Base-by-base conservation (phyloP, 2,888 invertebrate species). In the Apotomis capreana region DNA sequence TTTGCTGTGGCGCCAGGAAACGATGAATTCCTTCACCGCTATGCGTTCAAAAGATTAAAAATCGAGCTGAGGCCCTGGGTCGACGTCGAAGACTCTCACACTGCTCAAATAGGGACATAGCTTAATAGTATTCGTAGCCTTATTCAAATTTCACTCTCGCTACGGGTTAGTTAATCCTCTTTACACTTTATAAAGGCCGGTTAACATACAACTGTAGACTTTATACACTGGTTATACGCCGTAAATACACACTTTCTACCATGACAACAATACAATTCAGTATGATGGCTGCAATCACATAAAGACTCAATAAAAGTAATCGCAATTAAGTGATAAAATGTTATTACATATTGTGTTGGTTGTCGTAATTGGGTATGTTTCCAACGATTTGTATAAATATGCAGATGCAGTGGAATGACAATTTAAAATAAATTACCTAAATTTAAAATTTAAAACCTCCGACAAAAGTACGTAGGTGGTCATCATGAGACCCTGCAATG, bases 121-220 rank as follows among this genome's bases (percentile, higher is more conserved):
- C 69, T 44, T 49, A 15, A 46, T 10, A 36, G 4, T 54, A 61
- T 61, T 61, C 54, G 52, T 54, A 15, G 46, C 61, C 46, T 54
- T 62, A 69, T 58, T 69, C 63, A 69, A 58, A 69, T 63, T 69
- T 69, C 57, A 69, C 49, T 49, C 36, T 49, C 13, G 63, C 40
- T 15, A 49, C 6, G 60, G 70, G 60, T 55, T 65, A 37, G 44
- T 9, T 70, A 70, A 70, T 65, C 55, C 60, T 54, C 54, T 70
- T 54, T 65, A 60, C 46, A 55, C 37, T 37, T 69, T 62, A 69
- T 63, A 52, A 57, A 51, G 51, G 26, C 36, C 10, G 26, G 3
- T 55, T 40, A 51, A 51, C 26, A 69, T n/a, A 40, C 8, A 9
- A 58, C 13, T 57, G 12, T 40, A 13, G n/a, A 15, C 57, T 63